Evolutionary conservation across 2,113 vertebrate species (phyloP).

Genomic region (Tragelaphus scriptus): DNA sequence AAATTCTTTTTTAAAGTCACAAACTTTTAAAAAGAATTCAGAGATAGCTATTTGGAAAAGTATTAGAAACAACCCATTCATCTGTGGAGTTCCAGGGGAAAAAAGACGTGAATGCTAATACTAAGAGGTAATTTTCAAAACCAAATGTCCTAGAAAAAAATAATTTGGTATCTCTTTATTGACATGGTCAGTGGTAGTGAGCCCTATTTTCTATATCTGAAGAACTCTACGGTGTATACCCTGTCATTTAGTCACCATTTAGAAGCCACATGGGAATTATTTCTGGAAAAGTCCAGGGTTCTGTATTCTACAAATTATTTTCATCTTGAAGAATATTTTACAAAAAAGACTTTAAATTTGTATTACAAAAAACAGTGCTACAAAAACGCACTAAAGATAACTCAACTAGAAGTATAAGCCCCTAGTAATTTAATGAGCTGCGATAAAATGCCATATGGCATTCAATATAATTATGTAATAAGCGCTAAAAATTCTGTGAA

Average conservation of each 20-base stretch:
- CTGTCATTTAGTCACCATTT: background rate
- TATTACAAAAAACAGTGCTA: background rate
- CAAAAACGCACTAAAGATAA: constrained; percentile 28
- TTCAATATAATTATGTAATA: constrained; percentile 49
- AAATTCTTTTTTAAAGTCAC: background rate
- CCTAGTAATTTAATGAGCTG: constrained; percentile 45
- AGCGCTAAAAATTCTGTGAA: constrained; percentile 42
- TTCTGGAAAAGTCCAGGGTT: background rate
- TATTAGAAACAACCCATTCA: background rate
- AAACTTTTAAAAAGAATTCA: constrained; percentile 1
- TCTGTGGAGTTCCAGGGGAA: background rate
- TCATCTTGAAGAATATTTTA: constrained; percentile 1
- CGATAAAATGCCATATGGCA: constrained; percentile 55
- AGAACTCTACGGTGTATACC: background rate
- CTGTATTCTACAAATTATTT: constrained; percentile 14
- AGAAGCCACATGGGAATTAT: background rate
- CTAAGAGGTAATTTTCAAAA: constrained; percentile 30
- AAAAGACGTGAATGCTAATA: background rate
- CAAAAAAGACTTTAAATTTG: constrained; percentile 20
- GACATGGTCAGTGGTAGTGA: background rate
- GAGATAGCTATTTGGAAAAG: background rate
- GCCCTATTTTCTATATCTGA: background rate
- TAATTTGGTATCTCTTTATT: background rate
- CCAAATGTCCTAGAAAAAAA: background rate
- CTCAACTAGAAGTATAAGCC: constrained; percentile 35